A percentile compares a stretch with the other conserved stretches of the same genome.
Evolutionary conservation across 2,797 vertebrate genomes (phyloP).

Genomic region (Calcarius lapponicus): DNA sequence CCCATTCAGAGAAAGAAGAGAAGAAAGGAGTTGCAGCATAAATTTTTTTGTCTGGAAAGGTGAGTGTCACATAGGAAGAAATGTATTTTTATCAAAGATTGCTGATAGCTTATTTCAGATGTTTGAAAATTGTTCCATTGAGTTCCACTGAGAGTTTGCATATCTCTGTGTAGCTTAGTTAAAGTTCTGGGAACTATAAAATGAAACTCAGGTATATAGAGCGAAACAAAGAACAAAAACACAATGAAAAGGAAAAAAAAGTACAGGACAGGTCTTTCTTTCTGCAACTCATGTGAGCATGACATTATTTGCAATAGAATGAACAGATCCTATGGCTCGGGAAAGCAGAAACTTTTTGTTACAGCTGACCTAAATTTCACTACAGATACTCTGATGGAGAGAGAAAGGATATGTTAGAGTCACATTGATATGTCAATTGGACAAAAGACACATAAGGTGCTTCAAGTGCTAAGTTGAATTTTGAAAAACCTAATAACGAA

Average conservation of each 20-base stretch:
- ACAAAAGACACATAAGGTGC: constrained; percentile 39
- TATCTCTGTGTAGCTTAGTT: neutral
- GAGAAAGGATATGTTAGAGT: constrained; percentile 47
- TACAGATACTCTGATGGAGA: constrained; percentile 26
- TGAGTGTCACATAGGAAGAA: neutral
- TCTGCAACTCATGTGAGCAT: neutral
- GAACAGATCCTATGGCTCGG: constrained; percentile 45
- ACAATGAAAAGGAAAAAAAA: neutral
- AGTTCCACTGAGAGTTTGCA: neutral
- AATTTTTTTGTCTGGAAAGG: neutral
- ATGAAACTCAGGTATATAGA: neutral
- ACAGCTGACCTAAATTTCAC: constrained; percentile 66
- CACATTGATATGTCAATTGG: constrained; percentile 57
- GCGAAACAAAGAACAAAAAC: neutral
- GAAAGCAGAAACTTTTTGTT: constrained; percentile 61
- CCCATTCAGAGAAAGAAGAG: neutral
- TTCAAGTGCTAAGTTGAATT: neutral
- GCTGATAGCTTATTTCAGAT: neutral
- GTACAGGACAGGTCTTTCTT: neutral
- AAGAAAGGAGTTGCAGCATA: neutral
- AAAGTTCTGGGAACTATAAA: neutral
- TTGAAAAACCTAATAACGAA: neutral
- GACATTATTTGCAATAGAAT: constrained; percentile 16
- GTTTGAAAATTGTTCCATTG: neutral
- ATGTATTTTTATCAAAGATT: neutral